Conservation (phyloP, 2,113 vertebrate genomes). For the Phrynocephalus versicolor region DNA sequence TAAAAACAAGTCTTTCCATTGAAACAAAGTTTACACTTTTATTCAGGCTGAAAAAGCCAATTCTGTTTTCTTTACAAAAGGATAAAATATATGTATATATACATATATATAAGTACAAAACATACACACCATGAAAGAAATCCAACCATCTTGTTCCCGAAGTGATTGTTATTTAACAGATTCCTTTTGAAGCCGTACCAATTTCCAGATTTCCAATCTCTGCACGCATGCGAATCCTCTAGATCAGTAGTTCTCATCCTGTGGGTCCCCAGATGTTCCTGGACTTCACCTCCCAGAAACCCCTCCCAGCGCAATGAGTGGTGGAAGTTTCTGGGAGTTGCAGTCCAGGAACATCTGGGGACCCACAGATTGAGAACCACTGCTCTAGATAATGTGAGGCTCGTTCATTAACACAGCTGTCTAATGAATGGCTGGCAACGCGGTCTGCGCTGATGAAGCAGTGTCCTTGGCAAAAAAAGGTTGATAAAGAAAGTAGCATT, state of each 20-base stretch:
- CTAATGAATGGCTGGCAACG: background rate
- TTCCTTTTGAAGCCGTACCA: slow-evolving; percentile 20
- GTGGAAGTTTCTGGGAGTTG: too few relatives aligned
- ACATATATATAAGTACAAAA: slow-evolving; percentile 58
- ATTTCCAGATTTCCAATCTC: slow-evolving; percentile 46
- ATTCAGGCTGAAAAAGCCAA: slow-evolving; percentile 66
- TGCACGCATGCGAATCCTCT: slow-evolving; percentile 43
- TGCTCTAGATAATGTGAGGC: too few relatives aligned
- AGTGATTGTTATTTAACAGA: slow-evolving; percentile 10
- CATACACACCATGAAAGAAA: slow-evolving; percentile 14
- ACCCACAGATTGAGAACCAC: too few relatives aligned
- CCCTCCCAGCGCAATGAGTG: too few relatives aligned
- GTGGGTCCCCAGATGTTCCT: too few relatives aligned
- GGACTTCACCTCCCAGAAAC: too few relatives aligned
- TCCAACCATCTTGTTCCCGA: background rate
- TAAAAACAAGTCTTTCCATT: background rate
- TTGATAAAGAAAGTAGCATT: background rate
- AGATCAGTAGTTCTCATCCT: too few relatives aligned
- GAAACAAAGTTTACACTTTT: slow-evolving; percentile 70
- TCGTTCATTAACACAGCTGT: background rate
- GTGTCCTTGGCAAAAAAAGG: background rate
- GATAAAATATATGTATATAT: slow-evolving; percentile 63
- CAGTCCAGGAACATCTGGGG: too few relatives aligned
- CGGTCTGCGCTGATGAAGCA: background rate
- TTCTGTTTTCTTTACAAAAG: slow-evolving; percentile 69